These are phyloP conservation scores for Semaprochilodus insignis DNA, from an alignment of 2,797 vertebrate species.

Conservation along the genomic window DNA sequence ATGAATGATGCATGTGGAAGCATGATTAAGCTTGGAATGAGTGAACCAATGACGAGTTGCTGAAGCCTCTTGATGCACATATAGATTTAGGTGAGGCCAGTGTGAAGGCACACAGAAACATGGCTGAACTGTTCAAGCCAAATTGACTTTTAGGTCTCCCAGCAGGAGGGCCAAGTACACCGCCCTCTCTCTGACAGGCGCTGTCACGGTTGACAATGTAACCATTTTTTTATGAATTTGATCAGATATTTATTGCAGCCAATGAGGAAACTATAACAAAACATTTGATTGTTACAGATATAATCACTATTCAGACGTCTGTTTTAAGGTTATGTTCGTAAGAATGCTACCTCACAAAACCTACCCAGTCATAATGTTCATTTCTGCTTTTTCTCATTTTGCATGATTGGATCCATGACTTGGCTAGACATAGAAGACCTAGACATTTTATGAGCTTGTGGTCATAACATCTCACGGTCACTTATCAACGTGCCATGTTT, in stretches of 20 bases:
- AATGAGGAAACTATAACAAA: background rate
- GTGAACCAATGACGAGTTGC: too few relatives aligned
- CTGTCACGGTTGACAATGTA: background rate
- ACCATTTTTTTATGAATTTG: background rate
- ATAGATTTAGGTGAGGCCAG: too few relatives aligned
- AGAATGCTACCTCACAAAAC: background rate
- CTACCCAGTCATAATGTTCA: background rate
- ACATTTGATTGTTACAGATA: background rate
- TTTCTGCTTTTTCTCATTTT: background rate
- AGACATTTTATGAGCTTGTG: too few relatives aligned
- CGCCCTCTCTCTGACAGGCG: background rate
- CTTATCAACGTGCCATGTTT: too few relatives aligned
- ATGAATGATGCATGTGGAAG: conserved; percentile 70
- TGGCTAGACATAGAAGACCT: too few relatives aligned
- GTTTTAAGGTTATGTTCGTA: background rate
- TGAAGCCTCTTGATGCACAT: background rate
- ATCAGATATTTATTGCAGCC: background rate
- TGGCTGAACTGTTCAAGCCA: background rate
- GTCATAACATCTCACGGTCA: too few relatives aligned
- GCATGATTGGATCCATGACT: too few relatives aligned
- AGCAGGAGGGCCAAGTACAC: background rate
- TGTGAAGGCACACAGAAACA: background rate
- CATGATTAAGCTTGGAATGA: conserved; percentile 37
- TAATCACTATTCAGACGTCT: background rate
- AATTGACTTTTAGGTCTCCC: background rate